These are phyloP conservation scores for Latrodectus hesperus DNA, from an alignment of 2,888 invertebrate species.

Conservation along the genomic window DNA sequence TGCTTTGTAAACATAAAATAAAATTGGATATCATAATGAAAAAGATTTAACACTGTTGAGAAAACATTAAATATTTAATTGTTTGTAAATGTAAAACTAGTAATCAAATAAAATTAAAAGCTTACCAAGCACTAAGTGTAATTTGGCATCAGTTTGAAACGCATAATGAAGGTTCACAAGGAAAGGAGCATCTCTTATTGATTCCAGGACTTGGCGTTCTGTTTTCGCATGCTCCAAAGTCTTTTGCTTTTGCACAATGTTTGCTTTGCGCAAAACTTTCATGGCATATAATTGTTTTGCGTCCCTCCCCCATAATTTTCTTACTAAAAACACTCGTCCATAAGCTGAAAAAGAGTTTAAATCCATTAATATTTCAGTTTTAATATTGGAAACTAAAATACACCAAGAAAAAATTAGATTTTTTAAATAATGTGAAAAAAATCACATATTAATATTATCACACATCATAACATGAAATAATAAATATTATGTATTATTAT, in stretches of 20 bases:
- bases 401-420: too few relatives aligned
- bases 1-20: too few relatives aligned
- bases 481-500: too few relatives aligned
- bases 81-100: too few relatives aligned
- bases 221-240: conserved; percentile 98
- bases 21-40: too few relatives aligned
- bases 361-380: too few relatives aligned
- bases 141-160: conserved; percentile 97
- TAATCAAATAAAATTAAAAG: conserved; percentile 68
- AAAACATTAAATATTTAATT: too few relatives aligned
- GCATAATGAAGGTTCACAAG: conserved; percentile 98
- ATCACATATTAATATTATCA: too few relatives aligned
- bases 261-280: conserved; percentile 97
- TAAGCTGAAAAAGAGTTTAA: conserved; percentile 81
- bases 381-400: too few relatives aligned
- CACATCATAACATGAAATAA: too few relatives aligned
- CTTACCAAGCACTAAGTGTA: conserved; percentile 96
- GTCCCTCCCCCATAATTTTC: conserved; percentile 89
- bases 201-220: conserved; percentile 96
- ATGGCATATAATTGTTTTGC: conserved; percentile 94
- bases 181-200: conserved; percentile 94
- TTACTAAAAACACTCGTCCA: conserved; percentile 95
- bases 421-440: too few relatives aligned
- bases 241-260: conserved; percentile 94
- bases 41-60: too few relatives aligned